Evolutionary conservation across 2,113 vertebrate genomes (phyloP).

Genomic region (Neolamprologus kungweensis): DNA sequence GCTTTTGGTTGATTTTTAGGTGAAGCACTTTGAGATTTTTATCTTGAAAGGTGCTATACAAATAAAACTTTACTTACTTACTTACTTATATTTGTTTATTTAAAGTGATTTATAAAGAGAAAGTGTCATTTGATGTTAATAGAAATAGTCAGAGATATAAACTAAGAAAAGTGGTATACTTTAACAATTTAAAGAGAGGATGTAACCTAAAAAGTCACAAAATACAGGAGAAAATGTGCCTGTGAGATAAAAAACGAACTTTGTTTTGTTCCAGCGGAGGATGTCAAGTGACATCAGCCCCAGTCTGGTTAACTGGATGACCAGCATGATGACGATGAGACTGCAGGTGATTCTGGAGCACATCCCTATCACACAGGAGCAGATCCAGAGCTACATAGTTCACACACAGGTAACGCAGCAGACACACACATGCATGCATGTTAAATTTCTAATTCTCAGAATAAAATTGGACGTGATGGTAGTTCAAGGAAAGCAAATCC

Average conservation of each 20-base stretch:
- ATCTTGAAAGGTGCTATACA: too few relatives aligned
- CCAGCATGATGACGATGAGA: constrained; percentile 89
- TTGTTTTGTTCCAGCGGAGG: constrained; percentile 69
- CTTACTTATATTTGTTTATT: neutral
- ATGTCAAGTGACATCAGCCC: constrained; percentile 88
- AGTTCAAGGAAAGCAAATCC: neutral
- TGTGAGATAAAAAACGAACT: neutral
- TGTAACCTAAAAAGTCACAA: neutral
- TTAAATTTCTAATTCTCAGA: neutral
- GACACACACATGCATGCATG: neutral
- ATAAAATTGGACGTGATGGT: neutral
- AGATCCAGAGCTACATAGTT: constrained; percentile 80
- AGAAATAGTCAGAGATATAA: neutral
- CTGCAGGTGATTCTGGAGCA: constrained; percentile 86
- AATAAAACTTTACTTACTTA: neutral
- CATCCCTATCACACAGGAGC: constrained; percentile 80
- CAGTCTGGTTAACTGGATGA: constrained; percentile 88
- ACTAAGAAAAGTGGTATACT: neutral
- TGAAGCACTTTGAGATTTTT: too few relatives aligned
- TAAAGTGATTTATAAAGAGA: fast-evolving
- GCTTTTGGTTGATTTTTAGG: too few relatives aligned
- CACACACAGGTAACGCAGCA: constrained; percentile 51
- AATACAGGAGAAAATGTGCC: neutral
- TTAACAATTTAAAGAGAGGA: neutral
- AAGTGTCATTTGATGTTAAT: neutral